Evolutionary conservation across 1,140 invertebrate genomes (phyloP).

Genomic region (Orchesella cincta): DNA sequence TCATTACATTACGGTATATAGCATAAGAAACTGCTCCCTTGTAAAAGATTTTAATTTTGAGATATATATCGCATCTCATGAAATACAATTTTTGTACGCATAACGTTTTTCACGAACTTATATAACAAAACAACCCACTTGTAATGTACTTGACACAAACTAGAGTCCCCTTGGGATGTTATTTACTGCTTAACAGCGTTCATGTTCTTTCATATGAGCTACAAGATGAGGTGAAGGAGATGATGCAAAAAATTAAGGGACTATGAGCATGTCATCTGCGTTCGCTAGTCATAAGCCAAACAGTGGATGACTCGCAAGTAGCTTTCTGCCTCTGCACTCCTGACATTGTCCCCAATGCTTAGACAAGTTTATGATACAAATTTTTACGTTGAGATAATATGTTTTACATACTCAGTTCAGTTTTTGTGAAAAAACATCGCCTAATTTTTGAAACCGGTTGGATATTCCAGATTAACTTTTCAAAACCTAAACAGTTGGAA

Average conservation of each 20-base stretch:
- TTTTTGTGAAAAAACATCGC: too few relatives aligned
- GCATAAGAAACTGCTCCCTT: background rate
- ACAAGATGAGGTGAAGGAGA: constrained; percentile 6
- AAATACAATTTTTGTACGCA: background rate
- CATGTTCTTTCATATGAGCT: background rate
- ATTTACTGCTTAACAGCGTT: background rate
- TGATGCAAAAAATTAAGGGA: background rate
- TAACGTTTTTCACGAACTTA: too few relatives aligned
- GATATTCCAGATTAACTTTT: too few relatives aligned
- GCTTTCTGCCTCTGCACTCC: constrained; percentile 13
- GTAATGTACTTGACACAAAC: constrained; percentile 23
- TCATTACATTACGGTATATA: background rate
- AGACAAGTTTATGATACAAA: background rate
- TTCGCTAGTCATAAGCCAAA: background rate
- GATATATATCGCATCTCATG: too few relatives aligned
- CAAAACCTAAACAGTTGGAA: too few relatives aligned
- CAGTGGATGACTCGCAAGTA: background rate
- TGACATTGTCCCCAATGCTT: background rate
- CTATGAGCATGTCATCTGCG: background rate
- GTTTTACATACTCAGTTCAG: too few relatives aligned
- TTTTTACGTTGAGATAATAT: background rate
- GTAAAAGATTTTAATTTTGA: background rate
- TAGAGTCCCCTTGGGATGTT: background rate
- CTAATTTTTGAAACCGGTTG: too few relatives aligned
- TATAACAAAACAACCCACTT: background rate